These are phyloP conservation scores for Drosophila lowei DNA, from an alignment of 1,140 invertebrate species.

Conservation along the genomic window DNA sequence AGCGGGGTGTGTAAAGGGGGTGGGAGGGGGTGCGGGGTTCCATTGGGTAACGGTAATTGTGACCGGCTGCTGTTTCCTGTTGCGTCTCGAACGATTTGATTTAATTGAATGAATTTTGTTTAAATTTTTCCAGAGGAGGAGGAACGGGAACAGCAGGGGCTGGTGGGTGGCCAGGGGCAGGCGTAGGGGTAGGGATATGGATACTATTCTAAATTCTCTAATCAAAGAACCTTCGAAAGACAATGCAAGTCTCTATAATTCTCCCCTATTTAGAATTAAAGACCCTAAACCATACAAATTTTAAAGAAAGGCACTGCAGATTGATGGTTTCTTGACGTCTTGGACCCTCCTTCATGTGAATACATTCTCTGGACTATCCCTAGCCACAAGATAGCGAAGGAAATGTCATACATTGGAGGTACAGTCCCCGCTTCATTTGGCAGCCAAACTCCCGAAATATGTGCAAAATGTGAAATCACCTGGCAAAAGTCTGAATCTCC, in stretches of 20 bases:
- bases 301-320: no score
- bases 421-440: slow-evolving; percentile 1
- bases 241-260: no score
- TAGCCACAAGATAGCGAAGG: no score
- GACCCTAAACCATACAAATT: no score
- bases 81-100: slow-evolving; percentile 33
- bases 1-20: background rate
- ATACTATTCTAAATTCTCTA: no score
- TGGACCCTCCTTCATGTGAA: no score
- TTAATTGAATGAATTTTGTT: slow-evolving; percentile 37
- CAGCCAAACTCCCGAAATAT: background rate
- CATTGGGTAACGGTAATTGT: slow-evolving; percentile 27
- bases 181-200: no score
- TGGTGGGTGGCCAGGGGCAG: background rate
- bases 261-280: no score
- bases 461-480: slow-evolving; percentile 31
- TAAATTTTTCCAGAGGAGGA: slow-evolving; percentile 6
- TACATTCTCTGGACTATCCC: no score
- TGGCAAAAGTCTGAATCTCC: slow-evolving; percentile 13
- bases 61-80: slow-evolving; percentile 34
- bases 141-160: background rate
- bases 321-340: no score
- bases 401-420: background rate
- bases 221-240: no score
- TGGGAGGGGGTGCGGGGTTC: slow-evolving; percentile 6